A percentile compares a stretch with the other conserved stretches of the same genome.
These are phyloP conservation scores for Poeciliopsis gracilis DNA, from an alignment of 2,797 vertebrate genomes.

Conservation along the genomic window DNA sequence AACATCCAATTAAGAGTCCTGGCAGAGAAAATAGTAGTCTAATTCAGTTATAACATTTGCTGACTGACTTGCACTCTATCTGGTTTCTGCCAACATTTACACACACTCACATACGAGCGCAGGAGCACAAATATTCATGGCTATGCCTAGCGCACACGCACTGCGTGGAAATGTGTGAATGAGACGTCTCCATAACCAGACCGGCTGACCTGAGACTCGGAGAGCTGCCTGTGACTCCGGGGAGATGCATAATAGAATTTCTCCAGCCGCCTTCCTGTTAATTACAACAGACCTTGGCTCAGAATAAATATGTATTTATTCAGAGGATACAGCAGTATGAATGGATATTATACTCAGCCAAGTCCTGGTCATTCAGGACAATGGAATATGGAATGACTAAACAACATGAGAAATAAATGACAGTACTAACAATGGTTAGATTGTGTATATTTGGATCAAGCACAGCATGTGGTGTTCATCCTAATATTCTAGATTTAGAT, in stretches of 20 bases:
- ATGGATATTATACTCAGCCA: slow-evolving; percentile 56
- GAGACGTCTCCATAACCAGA: slow-evolving; percentile 64
- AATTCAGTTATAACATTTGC: slow-evolving; percentile 53
- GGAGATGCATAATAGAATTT: slow-evolving; percentile 76
- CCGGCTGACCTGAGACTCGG: slow-evolving; percentile 71
- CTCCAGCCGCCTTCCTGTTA: slow-evolving; percentile 71
- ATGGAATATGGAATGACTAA: slow-evolving; percentile 26
- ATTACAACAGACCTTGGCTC: slow-evolving; percentile 76
- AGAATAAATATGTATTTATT: slow-evolving; percentile 79
- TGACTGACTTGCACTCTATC: slow-evolving; percentile 41
- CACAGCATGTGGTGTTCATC: background rate
- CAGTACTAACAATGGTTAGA: slow-evolving; percentile 27
- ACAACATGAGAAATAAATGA: slow-evolving; percentile 44
- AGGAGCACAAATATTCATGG: slow-evolving; percentile 36
- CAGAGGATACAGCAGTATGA: slow-evolving; percentile 52
- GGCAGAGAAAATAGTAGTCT: slow-evolving; percentile 47
- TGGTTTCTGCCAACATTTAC: slow-evolving; percentile 47
- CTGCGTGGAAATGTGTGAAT: slow-evolving; percentile 52
- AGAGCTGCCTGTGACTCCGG: slow-evolving; percentile 61
- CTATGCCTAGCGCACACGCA: slow-evolving; percentile 18
- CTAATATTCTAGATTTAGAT: background rate
- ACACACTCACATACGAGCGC: slow-evolving; percentile 3
- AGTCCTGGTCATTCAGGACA: slow-evolving; percentile 44
- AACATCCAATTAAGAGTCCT: slow-evolving; percentile 57
- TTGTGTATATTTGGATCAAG: background rate